phyloP scores from a whole-genome alignment of 2,888 invertebrate genomes.

The Corbicula japonica region DNA sequence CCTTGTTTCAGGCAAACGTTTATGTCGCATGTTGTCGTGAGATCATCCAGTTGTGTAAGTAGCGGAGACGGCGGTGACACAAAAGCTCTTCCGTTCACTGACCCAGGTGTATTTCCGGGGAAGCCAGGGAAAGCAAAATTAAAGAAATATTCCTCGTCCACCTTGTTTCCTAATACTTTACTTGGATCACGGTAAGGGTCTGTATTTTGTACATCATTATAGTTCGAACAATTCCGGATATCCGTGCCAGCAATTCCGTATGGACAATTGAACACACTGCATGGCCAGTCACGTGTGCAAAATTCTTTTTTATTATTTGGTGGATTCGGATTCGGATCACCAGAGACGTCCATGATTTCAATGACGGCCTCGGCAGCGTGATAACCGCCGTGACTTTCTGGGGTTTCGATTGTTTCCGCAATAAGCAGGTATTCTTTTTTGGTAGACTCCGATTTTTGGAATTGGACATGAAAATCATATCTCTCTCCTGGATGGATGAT shows the following conservation, averaged over 20 bases:
- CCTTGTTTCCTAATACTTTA: conserved; percentile 23
- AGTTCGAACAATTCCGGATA: conserved; percentile 38
- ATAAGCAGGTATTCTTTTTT: conserved; percentile 66
- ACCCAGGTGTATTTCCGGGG: conserved; percentile 58
- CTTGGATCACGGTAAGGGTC: conserved; percentile 23
- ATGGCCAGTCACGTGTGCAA: conserved; percentile 43
- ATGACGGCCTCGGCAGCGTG: conserved; percentile 67
- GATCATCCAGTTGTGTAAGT: conserved; percentile 41
- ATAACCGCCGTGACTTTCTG: conserved; percentile 29
- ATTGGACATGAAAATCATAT: conserved; percentile 66
- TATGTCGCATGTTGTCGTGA: conserved; percentile 25
- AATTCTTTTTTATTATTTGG: neutral
- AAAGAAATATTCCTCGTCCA: no score
- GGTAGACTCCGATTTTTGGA: conserved; percentile 27
- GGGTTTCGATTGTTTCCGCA: conserved; percentile 63
- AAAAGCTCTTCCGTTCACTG: conserved; percentile 66
- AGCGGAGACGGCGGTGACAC: conserved; percentile 43
- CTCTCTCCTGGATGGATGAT: conserved; percentile 70
- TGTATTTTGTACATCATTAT: conserved; percentile 41
- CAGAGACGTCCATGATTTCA: conserved; percentile 37
- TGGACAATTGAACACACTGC: conserved; percentile 69
- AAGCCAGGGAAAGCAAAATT: conserved; percentile 72
- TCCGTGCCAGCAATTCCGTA: conserved; percentile 28
- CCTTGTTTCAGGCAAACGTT: conserved; percentile 28
- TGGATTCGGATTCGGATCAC: conserved; percentile 28